Base-by-base conservation (phyloP, 2,888 invertebrate species). In the Dichetophora obliterata region DNA sequence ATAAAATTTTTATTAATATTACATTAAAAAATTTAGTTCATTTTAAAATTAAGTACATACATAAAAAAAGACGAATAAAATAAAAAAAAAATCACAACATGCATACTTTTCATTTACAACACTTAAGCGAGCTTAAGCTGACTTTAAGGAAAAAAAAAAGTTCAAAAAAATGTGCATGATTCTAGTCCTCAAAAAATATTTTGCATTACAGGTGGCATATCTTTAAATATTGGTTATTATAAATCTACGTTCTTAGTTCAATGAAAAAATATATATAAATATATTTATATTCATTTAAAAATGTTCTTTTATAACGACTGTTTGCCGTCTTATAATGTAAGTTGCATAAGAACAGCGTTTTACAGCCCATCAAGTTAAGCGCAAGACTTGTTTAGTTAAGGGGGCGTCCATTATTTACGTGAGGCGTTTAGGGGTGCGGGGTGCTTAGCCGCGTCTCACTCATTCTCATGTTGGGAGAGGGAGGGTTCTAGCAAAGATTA, bases 201-300 rank as follows among this genome's bases (percentile, higher is more conserved):
- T 31, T 66, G 24, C 59, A 24, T 59, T 59, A 27, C 27, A 22
- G 27, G 24, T 11, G 27, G n/a, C 22, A 66, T 66, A 4, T 48
- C 24, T 43, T 43, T 14, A 37, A 37, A 16, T 48, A 37, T 66
- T 5, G 22, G 5, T 48, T 66, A 66, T 48, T 11, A n/a, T 66
- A 19, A 66, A 37, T 8, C 43, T 66, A 66, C 66, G 16, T 48
- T 22, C 14, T 11, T 43, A 65, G 16, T 34, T 65, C 43, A 66
- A 48, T 66, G 48, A 43, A 66, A 66, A 66, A 66, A 66, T 66
- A 66, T 66, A 65, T 37, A 37, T 16, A 65, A 19, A 31, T 31
- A 4, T 63, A 8, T 63, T 34, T 4, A 31, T 31, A 0, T 31
- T n/a, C 24, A 61, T 61, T 16, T 27, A 61, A 31, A 31, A 27